Conservation (phyloP, 2,888 invertebrate genomes). For the Cryptus viduatorius region DNA sequence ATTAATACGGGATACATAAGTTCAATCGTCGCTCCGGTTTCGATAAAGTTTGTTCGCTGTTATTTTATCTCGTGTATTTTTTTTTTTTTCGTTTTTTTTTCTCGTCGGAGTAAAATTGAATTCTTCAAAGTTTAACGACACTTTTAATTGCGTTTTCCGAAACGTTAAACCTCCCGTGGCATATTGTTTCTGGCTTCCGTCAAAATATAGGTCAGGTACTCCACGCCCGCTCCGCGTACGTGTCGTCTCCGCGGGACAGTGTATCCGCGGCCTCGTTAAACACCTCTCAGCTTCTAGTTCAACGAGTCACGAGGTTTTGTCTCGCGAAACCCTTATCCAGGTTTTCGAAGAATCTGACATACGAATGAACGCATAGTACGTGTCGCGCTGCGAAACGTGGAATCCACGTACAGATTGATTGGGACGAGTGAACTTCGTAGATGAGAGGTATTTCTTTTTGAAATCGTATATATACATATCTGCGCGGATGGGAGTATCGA, state of each 20-base stretch:
- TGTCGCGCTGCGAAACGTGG: no score
- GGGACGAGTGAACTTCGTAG: no score
- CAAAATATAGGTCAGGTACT: constrained; percentile 53
- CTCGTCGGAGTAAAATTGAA: constrained; percentile 56
- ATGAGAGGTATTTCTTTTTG: no score
- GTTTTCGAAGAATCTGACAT: not conserved
- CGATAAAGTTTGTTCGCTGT: constrained; percentile 5
- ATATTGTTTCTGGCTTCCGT: constrained; percentile 44
- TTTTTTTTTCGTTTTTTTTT: constrained; percentile 17
- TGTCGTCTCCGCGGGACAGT: not conserved
- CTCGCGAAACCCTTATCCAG: constrained; percentile 43
- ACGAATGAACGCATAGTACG: no score
- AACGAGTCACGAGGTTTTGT: constrained; percentile 75
- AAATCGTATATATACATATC: no score
- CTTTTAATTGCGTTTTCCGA: constrained; percentile 62
- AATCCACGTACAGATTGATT: no score
- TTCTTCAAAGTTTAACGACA: constrained; percentile 59
- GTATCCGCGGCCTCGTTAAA: constrained; percentile 73
- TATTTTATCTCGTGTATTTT: constrained; percentile 6
- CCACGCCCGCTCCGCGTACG: not conserved
- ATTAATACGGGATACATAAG: constrained; percentile 8
- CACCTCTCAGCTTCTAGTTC: constrained; percentile 74
- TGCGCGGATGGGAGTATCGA: no score
- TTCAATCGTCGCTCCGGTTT: constrained; percentile 4
- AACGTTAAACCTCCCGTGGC: constrained; percentile 37